Evolutionary conservation across 37 sponge, comb jelly and placozoan genomes (phyloP).

Genomic region (Hexactinellida sp.): DNA sequence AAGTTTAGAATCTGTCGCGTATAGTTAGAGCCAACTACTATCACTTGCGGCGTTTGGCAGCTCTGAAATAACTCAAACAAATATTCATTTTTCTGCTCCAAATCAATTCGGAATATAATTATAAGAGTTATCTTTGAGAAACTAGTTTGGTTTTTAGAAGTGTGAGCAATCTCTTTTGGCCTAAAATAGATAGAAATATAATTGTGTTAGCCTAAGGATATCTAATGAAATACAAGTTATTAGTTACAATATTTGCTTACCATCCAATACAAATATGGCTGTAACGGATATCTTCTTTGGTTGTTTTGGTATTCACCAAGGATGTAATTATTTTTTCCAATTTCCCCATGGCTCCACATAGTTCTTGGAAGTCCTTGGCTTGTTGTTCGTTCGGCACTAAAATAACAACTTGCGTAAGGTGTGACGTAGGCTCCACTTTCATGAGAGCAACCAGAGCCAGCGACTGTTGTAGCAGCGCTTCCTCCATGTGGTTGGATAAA

Average conservation of each 20-base stretch:
- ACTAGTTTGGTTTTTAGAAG: neutral
- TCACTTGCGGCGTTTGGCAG: neutral
- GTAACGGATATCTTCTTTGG: neutral
- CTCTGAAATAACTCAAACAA: neutral
- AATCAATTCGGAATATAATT: neutral
- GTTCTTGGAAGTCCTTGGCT: neutral
- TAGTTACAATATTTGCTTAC: neutral
- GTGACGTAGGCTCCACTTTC: neutral
- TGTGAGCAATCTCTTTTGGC: neutral
- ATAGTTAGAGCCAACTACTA: slow-evolving; percentile 6
- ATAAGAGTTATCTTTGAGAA: neutral
- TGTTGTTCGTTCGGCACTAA: neutral
- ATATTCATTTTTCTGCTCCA: neutral
- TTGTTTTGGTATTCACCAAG: neutral
- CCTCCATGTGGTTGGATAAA: neutral
- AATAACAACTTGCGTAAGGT: neutral
- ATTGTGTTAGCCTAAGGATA: no score
- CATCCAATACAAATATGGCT: neutral
- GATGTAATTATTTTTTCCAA: neutral
- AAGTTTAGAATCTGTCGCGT: neutral
- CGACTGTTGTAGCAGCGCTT: neutral
- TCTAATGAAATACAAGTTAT: neutral
- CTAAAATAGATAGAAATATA: no score
- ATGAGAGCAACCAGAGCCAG: neutral
- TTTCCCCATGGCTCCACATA: neutral